Base-by-base conservation (phyloP, 2,113 vertebrate genomes). In the Myodes glareolus region DNA sequence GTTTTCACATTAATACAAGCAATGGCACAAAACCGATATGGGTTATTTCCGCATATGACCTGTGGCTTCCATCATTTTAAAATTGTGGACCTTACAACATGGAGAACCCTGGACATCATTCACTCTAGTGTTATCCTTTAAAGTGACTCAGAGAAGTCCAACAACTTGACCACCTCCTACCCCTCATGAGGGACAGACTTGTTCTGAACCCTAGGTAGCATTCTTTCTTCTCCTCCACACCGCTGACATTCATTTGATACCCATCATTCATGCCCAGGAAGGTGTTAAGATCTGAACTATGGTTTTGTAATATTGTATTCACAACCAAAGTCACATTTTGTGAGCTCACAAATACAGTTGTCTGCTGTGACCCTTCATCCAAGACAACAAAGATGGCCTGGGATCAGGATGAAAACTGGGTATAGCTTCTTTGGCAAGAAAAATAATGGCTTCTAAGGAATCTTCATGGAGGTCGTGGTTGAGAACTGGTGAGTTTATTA, bases 91-190 rank as follows among this genome's bases (percentile, higher is more conserved):
- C 27, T 91, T 94, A 42, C 52, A 75, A 94, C 23, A 36, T 89
- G 78, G 93, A 82, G 93, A 88, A 68, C 75, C 36, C 50, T 89
- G 31, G 42, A 25, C 55, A 61, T 89, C 65, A 91, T 90, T 76
- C 47, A 88, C 61, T 75, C 52, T 77, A 42, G 68, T 36, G 52
- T 42, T 88, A 13, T 81, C 47, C 10, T 75, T 77, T 76, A 47
- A 95, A 93, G 50, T 19, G 52, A 70, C 33, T 81, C 23, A 7
- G n/a, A 68, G 70, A 90, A 65, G 42, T 72, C 72, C 36, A 7
- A 16, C 39, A 47, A 67, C 55, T 87, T 94, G 67, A 63, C 3
- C 7, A 42, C 55, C 29, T 75, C 93, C 67, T 67, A 78, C 13
- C 19, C 39, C 70, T 81, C 16, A 19, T 58, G 33, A 82, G 72